These are phyloP conservation scores for Sebastes fasciatus DNA, from an alignment of 2,113 vertebrate species.

Conservation along the genomic window DNA sequence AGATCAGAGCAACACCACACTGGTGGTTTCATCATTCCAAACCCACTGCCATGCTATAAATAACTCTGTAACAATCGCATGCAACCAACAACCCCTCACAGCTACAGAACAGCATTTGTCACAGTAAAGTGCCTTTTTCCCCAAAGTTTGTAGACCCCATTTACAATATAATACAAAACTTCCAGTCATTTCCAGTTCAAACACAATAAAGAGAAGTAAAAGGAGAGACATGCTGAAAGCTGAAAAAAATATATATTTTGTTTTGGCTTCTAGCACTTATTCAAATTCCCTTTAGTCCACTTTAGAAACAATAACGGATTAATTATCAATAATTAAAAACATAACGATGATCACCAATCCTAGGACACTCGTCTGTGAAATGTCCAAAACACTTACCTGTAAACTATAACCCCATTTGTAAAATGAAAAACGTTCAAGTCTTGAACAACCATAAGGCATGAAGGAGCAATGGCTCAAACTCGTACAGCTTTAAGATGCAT, in stretches of 20 bases:
- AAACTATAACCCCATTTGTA: slow-evolving; percentile 12
- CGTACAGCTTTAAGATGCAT: slow-evolving; percentile 46
- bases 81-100: slow-evolving; percentile 48
- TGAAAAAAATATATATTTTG: slow-evolving; percentile 10
- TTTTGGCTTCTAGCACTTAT: slow-evolving; percentile 40
- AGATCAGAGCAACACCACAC: slow-evolving; percentile 49
- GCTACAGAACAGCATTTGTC: slow-evolving; percentile 37
- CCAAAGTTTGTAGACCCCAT: slow-evolving; percentile 22
- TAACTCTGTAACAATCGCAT: slow-evolving; percentile 54
- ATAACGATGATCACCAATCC: slow-evolving; percentile 2
- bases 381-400: slow-evolving; percentile 2
- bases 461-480: slow-evolving; percentile 30
- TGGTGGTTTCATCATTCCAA: slow-evolving; percentile 25
- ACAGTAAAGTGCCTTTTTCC: slow-evolving; percentile 50
- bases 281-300: slow-evolving; percentile 37
- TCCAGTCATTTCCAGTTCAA: slow-evolving; percentile 37
- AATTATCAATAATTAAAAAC: slow-evolving; percentile 7
- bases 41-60: slow-evolving; percentile 56
- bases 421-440: slow-evolving; percentile 38
- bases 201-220: slow-evolving; percentile 30
- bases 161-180: slow-evolving; percentile 53
- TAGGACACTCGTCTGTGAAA: slow-evolving; percentile 8
- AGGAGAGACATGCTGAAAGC: slow-evolving; percentile 41
- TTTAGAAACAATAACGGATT: slow-evolving; percentile 12
- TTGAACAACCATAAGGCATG: slow-evolving; percentile 44